phyloP scores from a whole-genome alignment of 2,888 invertebrate genomes.

The Tachystola acroxantha region DNA sequence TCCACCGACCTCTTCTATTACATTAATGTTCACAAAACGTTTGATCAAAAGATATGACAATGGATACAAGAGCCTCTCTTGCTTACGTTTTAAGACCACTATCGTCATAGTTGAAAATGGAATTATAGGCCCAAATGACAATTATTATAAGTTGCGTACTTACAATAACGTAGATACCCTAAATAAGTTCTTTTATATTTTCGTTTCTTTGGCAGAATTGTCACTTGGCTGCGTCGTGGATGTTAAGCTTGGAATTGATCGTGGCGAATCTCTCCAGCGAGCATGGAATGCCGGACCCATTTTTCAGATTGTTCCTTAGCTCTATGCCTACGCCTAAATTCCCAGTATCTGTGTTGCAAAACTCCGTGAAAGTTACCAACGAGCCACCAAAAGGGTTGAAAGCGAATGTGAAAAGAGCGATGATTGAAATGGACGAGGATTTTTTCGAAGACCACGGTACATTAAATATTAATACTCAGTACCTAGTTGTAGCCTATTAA shows the following conservation, averaged over 20 bases:
- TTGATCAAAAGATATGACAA: no score
- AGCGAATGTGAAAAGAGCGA: conserved; percentile 91
- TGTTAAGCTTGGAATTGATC: conserved; percentile 88
- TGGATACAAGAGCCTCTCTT: no score
- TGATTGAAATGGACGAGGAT: conserved; percentile 85
- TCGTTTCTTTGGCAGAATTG: conserved; percentile 85
- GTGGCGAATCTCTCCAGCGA: conserved; percentile 85
- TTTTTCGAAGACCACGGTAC: conserved; percentile 90
- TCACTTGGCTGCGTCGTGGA: conserved; percentile 96
- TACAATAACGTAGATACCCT: no score
- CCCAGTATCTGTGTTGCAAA: conserved; percentile 94
- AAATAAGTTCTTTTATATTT: no score
- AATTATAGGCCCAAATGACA: no score
- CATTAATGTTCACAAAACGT: no score
- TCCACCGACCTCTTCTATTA: no score
- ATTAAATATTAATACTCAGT: no score
- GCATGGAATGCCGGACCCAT: conserved; percentile 79
- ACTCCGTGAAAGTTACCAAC: conserved; percentile 95
- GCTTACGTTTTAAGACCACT: no score
- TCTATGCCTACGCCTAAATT: conserved; percentile 93
- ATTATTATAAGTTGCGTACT: no score
- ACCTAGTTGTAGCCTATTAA: no score
- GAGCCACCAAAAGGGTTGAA: conserved; percentile 95
- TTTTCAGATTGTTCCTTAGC: conserved; percentile 91
- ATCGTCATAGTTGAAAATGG: no score